phyloP scores from a whole-genome alignment of 1,140 invertebrate species.

The Monomorium pharaonis region DNA sequence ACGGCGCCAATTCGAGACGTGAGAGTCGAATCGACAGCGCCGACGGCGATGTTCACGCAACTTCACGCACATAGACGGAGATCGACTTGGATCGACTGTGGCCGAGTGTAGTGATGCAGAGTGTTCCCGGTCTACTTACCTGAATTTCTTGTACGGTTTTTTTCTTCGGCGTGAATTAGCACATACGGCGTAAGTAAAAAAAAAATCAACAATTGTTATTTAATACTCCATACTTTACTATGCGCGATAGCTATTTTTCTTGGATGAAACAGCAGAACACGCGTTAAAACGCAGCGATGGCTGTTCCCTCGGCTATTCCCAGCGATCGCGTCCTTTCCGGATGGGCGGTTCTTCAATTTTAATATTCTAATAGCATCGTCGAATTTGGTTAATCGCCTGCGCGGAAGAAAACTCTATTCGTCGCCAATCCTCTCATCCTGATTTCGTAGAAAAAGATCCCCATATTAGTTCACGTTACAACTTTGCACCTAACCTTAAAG shows the following conservation, averaged over 20 bases:
- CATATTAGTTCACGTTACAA: neutral
- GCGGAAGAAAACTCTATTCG: neutral
- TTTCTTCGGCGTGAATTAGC: neutral
- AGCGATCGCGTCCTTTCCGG: neutral
- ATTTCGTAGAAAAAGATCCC: neutral
- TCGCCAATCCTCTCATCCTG: neutral
- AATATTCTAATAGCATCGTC: neutral
- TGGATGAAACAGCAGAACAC: neutral
- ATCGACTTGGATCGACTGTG: neutral
- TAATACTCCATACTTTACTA: neutral
- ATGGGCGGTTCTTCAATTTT: neutral
- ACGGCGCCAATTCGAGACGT: neutral
- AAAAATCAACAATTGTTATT: neutral
- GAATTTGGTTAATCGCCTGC: neutral
- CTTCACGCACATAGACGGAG: neutral
- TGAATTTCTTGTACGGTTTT: neutral
- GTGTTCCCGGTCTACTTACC: neutral
- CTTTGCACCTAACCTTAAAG: neutral
- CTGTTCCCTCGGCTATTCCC: no score
- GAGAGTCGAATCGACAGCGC: conserved; percentile 5
- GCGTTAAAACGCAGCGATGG: neutral
- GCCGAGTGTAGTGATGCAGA: neutral
- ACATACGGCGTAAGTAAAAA: neutral
- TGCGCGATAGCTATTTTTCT: neutral
- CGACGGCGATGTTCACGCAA: no score